Conservation (phyloP, 2,113 vertebrate genomes). For the Leiothrix lutea region DNA sequence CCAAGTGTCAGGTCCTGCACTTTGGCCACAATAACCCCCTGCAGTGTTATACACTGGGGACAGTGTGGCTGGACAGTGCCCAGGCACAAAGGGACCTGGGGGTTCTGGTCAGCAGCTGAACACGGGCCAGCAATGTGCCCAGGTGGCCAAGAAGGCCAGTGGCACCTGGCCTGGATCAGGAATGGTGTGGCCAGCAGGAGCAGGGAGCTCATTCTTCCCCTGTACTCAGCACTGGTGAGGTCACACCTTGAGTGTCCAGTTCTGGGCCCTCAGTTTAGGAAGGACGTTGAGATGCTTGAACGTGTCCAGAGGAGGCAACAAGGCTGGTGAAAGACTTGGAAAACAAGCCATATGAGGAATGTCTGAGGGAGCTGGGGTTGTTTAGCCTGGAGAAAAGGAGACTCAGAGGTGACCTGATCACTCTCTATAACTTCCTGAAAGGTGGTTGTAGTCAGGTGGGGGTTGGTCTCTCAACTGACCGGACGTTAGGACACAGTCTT, state of each 20-base stretch:
- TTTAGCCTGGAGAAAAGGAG: not conserved
- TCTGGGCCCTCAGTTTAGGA: not conserved
- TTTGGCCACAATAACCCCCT: not conserved
- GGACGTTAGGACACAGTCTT: not conserved
- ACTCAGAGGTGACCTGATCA: not conserved
- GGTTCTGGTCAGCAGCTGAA: accelerated
- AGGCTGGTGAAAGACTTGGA: not conserved
- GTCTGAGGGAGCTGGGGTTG: not conserved
- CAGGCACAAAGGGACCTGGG: not conserved
- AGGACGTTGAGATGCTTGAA: accelerated
- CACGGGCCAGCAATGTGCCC: not conserved
- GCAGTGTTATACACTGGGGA: accelerated
- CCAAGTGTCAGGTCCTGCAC: not conserved
- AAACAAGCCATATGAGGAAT: no score
- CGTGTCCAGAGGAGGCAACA: accelerated
- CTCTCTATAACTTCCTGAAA: no score
- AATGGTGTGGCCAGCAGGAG: not conserved
- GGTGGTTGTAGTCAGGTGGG: not conserved
- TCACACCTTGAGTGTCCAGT: no score
- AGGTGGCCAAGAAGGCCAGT: not conserved
- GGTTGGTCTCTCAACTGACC: not conserved
- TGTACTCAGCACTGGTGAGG: not conserved
- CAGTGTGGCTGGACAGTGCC: not conserved
- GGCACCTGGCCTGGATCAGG: not conserved
- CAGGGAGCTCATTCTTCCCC: not conserved